Base-by-base conservation (phyloP, 2,888 invertebrate genomes). In the Amblyteles armatorius region DNA sequence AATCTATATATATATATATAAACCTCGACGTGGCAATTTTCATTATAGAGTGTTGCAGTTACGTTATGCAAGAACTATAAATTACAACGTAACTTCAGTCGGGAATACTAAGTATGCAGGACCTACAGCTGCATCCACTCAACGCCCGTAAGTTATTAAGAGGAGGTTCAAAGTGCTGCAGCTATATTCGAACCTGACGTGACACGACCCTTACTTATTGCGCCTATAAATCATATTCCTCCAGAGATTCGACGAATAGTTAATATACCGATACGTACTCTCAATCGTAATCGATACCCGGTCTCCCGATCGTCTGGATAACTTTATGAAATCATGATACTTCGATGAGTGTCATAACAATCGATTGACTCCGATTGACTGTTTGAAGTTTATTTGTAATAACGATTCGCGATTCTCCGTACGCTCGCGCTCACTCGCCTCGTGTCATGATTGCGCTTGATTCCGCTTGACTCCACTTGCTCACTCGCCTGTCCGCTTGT, bases 281-380 rank as follows among this genome's bases (percentile, higher is more conserved):
- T 11, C 60, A 16, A 73, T 68, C 68, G 60, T 36, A 79, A 74
- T 65, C 60, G 40, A 69, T 74, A 71, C 19, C 33, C 40, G 40
- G 72, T 72, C 82, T 77, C 71, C 72, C 71, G 55, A 9, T 79
- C 33, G 76, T 76, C 65, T 40, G 22, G 40, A 79, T 60, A n/a
- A 57, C 48, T 71, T 79, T 83, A 88, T 87, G 67, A 84, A 87
- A 88, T 88, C 86, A 88, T 85, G 80, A 87, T 86, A 85, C 88
- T 80, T 74, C 44, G 16, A 68, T 33, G 36, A 73, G 79, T 60
- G 84, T 83, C 77, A 55, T 73, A 22, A 63, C 72, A 55, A 77
- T 73, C 77, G 76, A 85, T 85, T 82, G 76, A 82, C 85, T 63
- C 69, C 82, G 68, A 82, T 85, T 85, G 82, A 85, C 82, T 22